Evolutionary conservation across 2,797 vertebrate species (phyloP).

Genomic region (Amblyraja radiata): DNA sequence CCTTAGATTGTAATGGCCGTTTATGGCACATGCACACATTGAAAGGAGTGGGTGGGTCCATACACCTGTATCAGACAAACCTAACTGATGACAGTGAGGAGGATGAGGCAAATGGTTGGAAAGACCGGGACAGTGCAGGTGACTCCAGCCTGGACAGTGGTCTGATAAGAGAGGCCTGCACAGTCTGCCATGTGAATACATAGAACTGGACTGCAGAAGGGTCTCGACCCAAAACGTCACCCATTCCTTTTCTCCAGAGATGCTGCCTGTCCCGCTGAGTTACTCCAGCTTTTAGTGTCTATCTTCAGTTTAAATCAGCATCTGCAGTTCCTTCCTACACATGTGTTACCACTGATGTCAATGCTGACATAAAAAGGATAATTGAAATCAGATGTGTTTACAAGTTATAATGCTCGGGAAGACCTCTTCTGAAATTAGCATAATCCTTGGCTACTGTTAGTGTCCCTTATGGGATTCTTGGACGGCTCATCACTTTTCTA

Average conservation of each 20-base stretch:
- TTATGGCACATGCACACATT: not conserved
- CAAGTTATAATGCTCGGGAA: not conserved
- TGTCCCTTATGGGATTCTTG: not conserved
- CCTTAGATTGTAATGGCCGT: not conserved
- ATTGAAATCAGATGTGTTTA: not conserved
- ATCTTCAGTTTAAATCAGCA: too few species aligned
- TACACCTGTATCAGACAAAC: not conserved
- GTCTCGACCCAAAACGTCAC: too few species aligned
- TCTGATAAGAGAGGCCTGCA: not conserved
- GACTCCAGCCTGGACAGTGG: not conserved
- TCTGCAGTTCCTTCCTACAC: too few species aligned
- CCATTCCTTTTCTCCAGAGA: too few species aligned
- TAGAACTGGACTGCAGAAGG: not conserved
- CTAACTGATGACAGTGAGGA: not conserved
- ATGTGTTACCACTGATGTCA: not conserved
- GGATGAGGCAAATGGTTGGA: not conserved
- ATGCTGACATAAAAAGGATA: not conserved
- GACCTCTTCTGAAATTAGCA: not conserved
- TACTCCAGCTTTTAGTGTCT: too few species aligned
- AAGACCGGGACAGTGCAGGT: not conserved
- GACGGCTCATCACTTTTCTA: not conserved
- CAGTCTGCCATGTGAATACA: not conserved
- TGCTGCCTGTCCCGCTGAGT: too few species aligned
- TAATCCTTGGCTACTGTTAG: not conserved
- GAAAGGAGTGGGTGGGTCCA: not conserved